Base-by-base conservation (phyloP, 1,140 invertebrate genomes). In the Trichonephila clavata region DNA sequence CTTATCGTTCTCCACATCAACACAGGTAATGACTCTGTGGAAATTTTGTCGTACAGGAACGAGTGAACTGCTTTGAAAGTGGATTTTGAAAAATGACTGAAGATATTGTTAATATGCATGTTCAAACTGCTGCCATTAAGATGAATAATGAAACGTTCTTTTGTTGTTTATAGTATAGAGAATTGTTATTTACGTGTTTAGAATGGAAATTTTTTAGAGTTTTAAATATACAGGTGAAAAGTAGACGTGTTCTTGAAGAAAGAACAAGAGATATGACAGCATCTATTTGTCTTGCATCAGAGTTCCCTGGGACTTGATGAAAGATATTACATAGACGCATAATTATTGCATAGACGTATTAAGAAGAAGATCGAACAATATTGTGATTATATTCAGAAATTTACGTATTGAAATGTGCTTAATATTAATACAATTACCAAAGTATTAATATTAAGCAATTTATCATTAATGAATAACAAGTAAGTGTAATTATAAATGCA, bases 71-170 rank as follows among this genome's bases (percentile, higher is more conserved):
- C 71, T 77, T 39, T 77, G 27, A 77, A 32, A 77, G 71, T 32
- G 27, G 71, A 39, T 77, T 77, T 77, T 77, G 71, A 77, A 77
- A 77, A 77, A 77, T 77, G 71, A 77, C 71, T 77, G 24, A 39
- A 27, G 71, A 77, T 27, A 77, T 32, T 77, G 71, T 77, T 32
- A 77, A 77, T 77, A 77, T 77, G 71, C 71, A 18, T 77, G 71
- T 77, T 77, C 71, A 32, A 77, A 77, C 27, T 77, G 32, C 71
- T 32, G 71, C 71, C 32, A 77, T 77, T 77, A 77, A 27, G 18
- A 77, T 77, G 32, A 77, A 39, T 77, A 77, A 77, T 77, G 71
- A 77, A 77, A 39, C 32, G 13, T 39, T 20, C 71, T 77, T 77
- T 18, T 77, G 13, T 77, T 77, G 24, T 77, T 39, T 77, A 18